phyloP scores from a whole-genome alignment of 2,797 vertebrate genomes.

The Aldrovandia affinis region DNA sequence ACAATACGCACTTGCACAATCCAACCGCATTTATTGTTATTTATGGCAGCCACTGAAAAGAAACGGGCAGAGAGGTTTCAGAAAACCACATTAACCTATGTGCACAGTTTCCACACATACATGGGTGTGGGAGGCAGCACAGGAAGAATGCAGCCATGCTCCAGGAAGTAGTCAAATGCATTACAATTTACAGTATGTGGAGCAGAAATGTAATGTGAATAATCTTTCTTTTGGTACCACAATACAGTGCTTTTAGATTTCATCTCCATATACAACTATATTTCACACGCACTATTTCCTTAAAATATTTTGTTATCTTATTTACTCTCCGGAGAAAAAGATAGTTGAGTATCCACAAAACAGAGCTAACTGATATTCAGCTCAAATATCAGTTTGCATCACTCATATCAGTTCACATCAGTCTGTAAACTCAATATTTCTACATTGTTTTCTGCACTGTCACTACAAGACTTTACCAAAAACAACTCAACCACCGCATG shows the following conservation, averaged over 20 bases:
- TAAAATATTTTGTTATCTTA: background rate
- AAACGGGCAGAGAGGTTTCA: background rate
- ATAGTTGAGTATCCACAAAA: too few relatives aligned
- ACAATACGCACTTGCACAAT: too few relatives aligned
- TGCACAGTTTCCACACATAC: background rate
- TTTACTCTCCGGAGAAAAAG: too few relatives aligned
- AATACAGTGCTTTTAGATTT: too few relatives aligned
- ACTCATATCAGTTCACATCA: too few relatives aligned
- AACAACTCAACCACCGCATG: background rate
- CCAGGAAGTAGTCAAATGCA: background rate
- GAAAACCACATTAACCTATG: background rate
- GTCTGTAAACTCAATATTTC: too few relatives aligned
- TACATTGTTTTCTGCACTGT: too few relatives aligned
- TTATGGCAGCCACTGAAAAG: background rate
- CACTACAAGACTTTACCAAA: too few relatives aligned
- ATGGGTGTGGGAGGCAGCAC: background rate
- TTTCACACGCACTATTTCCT: background rate
- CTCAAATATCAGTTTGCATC: background rate
- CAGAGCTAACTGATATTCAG: background rate
- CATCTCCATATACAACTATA: too few relatives aligned
- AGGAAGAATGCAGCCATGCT: background rate
- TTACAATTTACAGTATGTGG: background rate
- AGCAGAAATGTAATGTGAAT: background rate
- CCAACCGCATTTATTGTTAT: too few relatives aligned
- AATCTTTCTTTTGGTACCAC: background rate